Conservation (phyloP, 1,140 invertebrate genomes). For the Rhopalosiphum maidis region DNA sequence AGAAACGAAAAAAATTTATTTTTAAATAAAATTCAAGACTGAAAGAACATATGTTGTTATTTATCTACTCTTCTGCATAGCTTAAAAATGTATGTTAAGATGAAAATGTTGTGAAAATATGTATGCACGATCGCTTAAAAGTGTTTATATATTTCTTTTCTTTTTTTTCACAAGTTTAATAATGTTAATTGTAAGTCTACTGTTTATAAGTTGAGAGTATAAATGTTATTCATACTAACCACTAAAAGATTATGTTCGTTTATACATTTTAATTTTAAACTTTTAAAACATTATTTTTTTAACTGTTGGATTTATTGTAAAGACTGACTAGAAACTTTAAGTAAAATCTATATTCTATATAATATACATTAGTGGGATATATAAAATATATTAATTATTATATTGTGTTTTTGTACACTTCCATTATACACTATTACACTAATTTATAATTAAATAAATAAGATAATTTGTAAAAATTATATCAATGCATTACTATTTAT, state of each 20-base stretch:
- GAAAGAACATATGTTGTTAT: not conserved
- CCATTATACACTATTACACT: not conserved
- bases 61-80: not conserved
- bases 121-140: not conserved
- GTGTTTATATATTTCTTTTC: not conserved
- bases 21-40: constrained; percentile 48
- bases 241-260: not conserved
- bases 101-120: not conserved
- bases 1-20: not conserved
- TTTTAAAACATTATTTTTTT: constrained; percentile 37
- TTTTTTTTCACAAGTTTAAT: not conserved
- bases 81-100: not conserved
- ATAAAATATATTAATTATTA: constrained; percentile 13
- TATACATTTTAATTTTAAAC: not conserved
- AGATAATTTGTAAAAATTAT: not conserved
- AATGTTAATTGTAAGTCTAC: not conserved
- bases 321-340: constrained; percentile 36
- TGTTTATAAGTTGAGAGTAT: constrained; percentile 1
- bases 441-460: not conserved
- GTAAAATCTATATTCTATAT: not conserved
- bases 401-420: not conserved
- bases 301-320: constrained; percentile 6
- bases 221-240: not conserved
- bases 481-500: not conserved
- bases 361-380: constrained; percentile 1